Base-by-base conservation (phyloP, 2,797 vertebrate species). In the Austrolebias charrua region DNA sequence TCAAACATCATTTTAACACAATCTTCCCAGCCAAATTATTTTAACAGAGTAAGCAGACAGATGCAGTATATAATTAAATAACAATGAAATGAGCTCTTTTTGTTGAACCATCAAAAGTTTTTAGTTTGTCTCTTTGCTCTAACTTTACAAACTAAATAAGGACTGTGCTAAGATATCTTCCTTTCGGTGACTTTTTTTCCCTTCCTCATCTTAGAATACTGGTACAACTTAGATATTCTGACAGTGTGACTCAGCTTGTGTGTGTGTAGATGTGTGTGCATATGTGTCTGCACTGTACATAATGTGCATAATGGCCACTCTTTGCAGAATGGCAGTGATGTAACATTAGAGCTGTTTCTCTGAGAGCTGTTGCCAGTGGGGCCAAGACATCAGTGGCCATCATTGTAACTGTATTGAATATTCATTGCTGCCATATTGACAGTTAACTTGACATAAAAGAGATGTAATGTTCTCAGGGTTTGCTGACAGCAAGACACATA, bases 331-430 rank as follows among this genome's bases (percentile, higher is more conserved):
- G 62, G 62, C 73, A 63, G 76, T 64, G 51, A 42, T 55, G 54
- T 69, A 59, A 83, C 67, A 79, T 80, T 77, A 74, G 47, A 79
- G 76, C 61, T 31, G 58, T 71, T 69, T 78, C 55, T 54, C 48
- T 47, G 75, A 71, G 84, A 73, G 75, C 60, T 51, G 38, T 67
- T n/a, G 60, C 76, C 75, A 60, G 73, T 33, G 50, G 35, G 82
- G 82, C 61, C 44, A 53, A 75, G 59, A 76, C 76, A 69, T 81
- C 68, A 79, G 65, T 63, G 63, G 66, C 60, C 75, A 69, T 86
- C 80, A 74, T 38, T 3, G 29, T 31, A 42, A 49, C 40, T 4
- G 49, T 24, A 60, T 73, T 82, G 75, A 78, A 82, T 82, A 83
- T 81, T 83, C 74, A 82, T 61, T 63, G 76, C 61, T 20, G 42